Evolutionary conservation across 2,888 invertebrate genomes (phyloP).

Genomic region (Stenotaenia linearis): DNA sequence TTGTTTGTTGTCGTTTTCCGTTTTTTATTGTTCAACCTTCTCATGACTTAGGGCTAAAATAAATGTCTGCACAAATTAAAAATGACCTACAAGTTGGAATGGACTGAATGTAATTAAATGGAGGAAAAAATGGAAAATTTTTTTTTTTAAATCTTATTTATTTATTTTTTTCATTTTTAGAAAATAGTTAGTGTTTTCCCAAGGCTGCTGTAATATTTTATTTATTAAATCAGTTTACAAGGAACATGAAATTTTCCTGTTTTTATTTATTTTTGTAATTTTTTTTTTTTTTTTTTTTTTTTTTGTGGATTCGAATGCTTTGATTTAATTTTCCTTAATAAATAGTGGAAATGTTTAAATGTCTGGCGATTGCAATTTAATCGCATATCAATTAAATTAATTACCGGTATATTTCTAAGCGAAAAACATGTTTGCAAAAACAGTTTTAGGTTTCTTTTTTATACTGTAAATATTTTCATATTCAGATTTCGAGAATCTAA

Average conservation of each 20-base stretch:
- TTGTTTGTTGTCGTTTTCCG: background rate
- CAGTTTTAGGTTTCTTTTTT: background rate
- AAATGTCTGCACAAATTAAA: background rate
- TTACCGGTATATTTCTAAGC: no score
- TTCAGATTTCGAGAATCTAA: background rate
- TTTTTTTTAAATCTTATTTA: background rate
- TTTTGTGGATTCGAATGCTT: background rate
- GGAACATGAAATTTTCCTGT: background rate
- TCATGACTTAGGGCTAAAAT: background rate
- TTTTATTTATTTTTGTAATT: background rate
- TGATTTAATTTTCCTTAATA: background rate
- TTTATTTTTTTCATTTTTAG: background rate
- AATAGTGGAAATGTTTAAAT: background rate
- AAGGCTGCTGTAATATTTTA: background rate
- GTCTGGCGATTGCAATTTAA: no score
- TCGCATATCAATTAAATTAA: background rate
- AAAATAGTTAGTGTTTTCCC: no score
- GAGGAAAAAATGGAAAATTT: background rate
- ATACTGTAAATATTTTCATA: background rate
- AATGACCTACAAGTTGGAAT: background rate
- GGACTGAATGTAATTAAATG: background rate
- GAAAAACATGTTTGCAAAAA: background rate
- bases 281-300: background rate
- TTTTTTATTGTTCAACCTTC: constrained; percentile 7
- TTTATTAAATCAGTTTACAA: background rate